These are phyloP conservation scores for Bergia sp. DNA, from an alignment of 92 coral and sea anemone species.

Conservation along the genomic window DNA sequence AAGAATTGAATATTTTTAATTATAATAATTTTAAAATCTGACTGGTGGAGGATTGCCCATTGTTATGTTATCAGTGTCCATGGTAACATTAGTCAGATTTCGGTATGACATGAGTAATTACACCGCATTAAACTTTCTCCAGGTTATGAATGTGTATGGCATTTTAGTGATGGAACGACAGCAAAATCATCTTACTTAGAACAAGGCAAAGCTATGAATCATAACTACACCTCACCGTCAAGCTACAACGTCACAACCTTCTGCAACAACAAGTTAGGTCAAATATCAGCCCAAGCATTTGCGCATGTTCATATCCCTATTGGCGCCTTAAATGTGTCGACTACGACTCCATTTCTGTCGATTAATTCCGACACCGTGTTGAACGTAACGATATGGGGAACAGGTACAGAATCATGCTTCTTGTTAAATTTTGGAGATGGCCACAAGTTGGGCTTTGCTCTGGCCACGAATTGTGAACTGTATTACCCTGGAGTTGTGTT, in stretches of 20 bases:
- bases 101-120: no score
- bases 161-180: neutral
- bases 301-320: slow-evolving; percentile 15
- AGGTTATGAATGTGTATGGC: slow-evolving; percentile 32
- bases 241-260: neutral
- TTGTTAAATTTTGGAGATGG: slow-evolving; percentile 13
- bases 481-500: slow-evolving; percentile 1
- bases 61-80: no score
- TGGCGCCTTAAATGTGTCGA: neutral
- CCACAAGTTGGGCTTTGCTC: neutral
- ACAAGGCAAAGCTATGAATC: neutral
- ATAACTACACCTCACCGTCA: slow-evolving; percentile 11
- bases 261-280: slow-evolving; percentile 1
- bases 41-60: no score
- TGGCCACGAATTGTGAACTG: neutral
- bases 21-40: no score
- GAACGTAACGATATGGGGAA: neutral
- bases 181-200: slow-evolving; percentile 11
- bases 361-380: neutral
- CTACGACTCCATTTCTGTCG: neutral
- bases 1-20: no score
- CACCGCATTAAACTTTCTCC: neutral
- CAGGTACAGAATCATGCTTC: slow-evolving; percentile 26
- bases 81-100: no score
- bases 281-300: neutral